Percentiles rank a stretch among this genome's conserved stretches.
These are phyloP conservation scores for Philypnodon macrostomus DNA, from an alignment of 2,797 vertebrate genomes.

Conservation along the genomic window DNA sequence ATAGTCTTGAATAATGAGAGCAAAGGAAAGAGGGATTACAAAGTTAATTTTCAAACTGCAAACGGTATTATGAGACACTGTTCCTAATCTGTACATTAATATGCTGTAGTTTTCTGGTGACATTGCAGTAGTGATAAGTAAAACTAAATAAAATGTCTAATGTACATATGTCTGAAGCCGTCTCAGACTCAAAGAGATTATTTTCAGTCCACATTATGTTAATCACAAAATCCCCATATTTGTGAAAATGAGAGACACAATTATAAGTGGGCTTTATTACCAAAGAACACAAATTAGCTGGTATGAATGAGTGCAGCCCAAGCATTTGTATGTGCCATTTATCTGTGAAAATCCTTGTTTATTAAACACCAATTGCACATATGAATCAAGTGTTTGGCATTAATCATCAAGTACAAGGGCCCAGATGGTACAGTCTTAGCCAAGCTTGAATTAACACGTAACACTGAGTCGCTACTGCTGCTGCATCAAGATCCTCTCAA, in stretches of 20 bases:
- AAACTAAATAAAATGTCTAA: slow-evolving; percentile 67
- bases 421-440: slow-evolving; percentile 99
- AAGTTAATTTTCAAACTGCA: slow-evolving; percentile 54
- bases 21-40: slow-evolving; percentile 52
- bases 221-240: slow-evolving; percentile 96
- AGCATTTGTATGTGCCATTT: slow-evolving; percentile 98
- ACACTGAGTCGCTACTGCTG: slow-evolving; percentile 93
- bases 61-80: slow-evolving; percentile 48
- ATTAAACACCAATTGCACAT: slow-evolving; percentile 96
- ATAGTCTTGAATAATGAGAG: slow-evolving; percentile 34
- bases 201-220: slow-evolving; percentile 89
- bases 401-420: slow-evolving; percentile 97
- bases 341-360: slow-evolving; percentile 93
- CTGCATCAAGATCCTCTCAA: slow-evolving; percentile 95
- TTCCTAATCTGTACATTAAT: slow-evolving; percentile 61
- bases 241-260: slow-evolving; percentile 91
- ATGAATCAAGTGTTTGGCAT: slow-evolving; percentile 98
- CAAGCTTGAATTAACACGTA: slow-evolving; percentile 98
- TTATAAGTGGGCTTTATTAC: slow-evolving; percentile 93
- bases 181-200: slow-evolving; percentile 83
- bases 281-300: slow-evolving; percentile 94
- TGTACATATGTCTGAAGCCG: slow-evolving; percentile 76
- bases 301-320: slow-evolving; percentile 93
- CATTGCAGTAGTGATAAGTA: slow-evolving; percentile 62
- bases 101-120: slow-evolving; percentile 67